Evolutionary conservation across 2,888 invertebrate species (phyloP), one percentile per base, ranked within the genome.

Genomic region (Amphipoea oculea): DNA sequence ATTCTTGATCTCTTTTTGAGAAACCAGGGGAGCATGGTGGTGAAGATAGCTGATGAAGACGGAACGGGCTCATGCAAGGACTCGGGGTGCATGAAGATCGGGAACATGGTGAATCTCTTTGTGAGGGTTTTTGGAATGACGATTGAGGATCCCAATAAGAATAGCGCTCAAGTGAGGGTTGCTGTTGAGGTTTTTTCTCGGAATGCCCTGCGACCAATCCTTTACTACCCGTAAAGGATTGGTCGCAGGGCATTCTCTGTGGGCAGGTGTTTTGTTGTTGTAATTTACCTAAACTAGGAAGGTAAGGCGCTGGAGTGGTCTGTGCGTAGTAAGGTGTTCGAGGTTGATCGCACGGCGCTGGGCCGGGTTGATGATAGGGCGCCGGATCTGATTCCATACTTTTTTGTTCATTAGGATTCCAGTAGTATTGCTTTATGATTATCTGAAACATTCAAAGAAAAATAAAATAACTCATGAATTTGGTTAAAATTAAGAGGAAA

Each of bases 381-480:
- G 51, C 14, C 3, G 36, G 36, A 29, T 73, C 70, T 29, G 75
- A 51, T n/a, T 40, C 60, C 0, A 57, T 7, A 42, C 29, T 67
- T 3, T 63, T 42, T 4, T 66, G 67, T 1, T 88, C 75, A 9
- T 81, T 62, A 1, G 92, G 88, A 73, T 93, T 91, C 94, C 94
- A 94, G 54, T 90, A 87, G 76, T 92, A 93, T 79, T 95, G 93
- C 76, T 93, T 94, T 4, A 94, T 86, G 4, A 92, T 82, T 0
- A 93, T 84, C 79, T 91, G 89, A 5, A 94, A 93, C 80, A 42
- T 87, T 67, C 36, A 78, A 36, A 54, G 42, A 48, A n/a, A 67
- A 29, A 36, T 14, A 57, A 40, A n/a, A 40, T 12, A 0, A 40
- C 17, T 17, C 23, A 54, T n/a, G 42, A 54, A 45, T 45, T 29